These are phyloP conservation scores for Meganola albula DNA, from an alignment of 2,888 invertebrate species.

Conservation along the genomic window DNA sequence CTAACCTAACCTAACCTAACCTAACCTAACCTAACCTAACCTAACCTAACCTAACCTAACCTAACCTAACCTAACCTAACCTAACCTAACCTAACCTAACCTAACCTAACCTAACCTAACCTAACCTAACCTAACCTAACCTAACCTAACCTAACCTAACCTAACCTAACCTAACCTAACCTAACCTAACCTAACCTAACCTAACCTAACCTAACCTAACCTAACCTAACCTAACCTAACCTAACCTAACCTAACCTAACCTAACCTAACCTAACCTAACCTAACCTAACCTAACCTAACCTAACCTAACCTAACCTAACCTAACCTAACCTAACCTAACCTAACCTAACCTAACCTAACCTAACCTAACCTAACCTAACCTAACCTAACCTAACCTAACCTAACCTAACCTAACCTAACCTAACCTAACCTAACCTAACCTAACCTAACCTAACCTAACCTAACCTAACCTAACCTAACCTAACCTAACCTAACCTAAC, in stretches of 20 bases:
- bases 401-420: conserved; percentile 19
- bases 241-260: conserved; percentile 16
- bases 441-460: conserved; percentile 23
- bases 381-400: conserved; percentile 19
- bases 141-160: no score
- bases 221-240: conserved; percentile 17
- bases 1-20: no score
- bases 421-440: conserved; percentile 20
- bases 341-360: conserved; percentile 19
- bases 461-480: conserved; percentile 20
- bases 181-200: background rate
- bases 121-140: no score
- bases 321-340: conserved; percentile 15
- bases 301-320: conserved; percentile 14
- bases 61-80: no score
- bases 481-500: conserved; percentile 19
- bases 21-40: no score
- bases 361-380: conserved; percentile 19
- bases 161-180: background rate
- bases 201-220: conserved; percentile 12
- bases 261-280: conserved; percentile 17
- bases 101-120: no score
- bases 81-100: no score
- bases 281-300: conserved; percentile 18
- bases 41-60: no score